phyloP scores from a whole-genome alignment of 2,888 invertebrate genomes.

The Volucella inflata region DNA sequence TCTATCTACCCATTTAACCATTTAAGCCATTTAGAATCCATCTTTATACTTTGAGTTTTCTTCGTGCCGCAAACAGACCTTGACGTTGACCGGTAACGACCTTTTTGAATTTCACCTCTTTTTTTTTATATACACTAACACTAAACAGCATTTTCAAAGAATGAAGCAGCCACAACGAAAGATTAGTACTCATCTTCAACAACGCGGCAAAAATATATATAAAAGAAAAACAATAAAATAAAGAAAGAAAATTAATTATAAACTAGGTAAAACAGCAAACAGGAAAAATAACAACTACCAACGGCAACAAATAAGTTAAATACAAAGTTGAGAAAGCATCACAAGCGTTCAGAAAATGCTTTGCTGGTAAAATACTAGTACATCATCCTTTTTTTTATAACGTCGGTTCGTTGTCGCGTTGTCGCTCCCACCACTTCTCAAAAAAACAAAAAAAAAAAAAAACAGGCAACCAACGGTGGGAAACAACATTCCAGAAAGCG shows the following conservation, averaged over 20 bases:
- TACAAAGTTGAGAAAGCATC: constrained; percentile 23
- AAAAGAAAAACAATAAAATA: too few species aligned
- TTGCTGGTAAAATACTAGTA: constrained; percentile 15
- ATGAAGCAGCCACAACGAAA: not conserved
- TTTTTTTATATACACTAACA: constrained; percentile 1
- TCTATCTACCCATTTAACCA: not conserved
- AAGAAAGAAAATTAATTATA: too few species aligned
- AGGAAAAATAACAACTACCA: not conserved
- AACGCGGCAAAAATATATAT: not conserved
- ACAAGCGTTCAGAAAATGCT: constrained; percentile 12
- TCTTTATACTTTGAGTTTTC: constrained; percentile 21
- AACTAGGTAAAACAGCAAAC: constrained; percentile 2
- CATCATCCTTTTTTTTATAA: constrained; percentile 22
- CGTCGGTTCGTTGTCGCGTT: not conserved
- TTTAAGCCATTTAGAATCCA: not conserved
- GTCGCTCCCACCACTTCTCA: constrained; percentile 37
- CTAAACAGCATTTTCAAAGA: constrained; percentile 6
- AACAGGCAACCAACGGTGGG: constrained; percentile 1
- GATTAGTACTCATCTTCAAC: not conserved
- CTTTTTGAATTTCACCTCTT: constrained; percentile 47
- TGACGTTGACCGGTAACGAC: constrained; percentile 73
- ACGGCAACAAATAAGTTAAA: not conserved
- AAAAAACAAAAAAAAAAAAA: constrained; percentile 35
- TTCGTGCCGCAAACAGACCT: constrained; percentile 67
- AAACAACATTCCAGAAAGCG: constrained; percentile 73